Percentiles rank a stretch among this genome's conserved stretches.
phyloP scores from a whole-genome alignment of 2,113 vertebrate species.

The Sciurus niger region DNA sequence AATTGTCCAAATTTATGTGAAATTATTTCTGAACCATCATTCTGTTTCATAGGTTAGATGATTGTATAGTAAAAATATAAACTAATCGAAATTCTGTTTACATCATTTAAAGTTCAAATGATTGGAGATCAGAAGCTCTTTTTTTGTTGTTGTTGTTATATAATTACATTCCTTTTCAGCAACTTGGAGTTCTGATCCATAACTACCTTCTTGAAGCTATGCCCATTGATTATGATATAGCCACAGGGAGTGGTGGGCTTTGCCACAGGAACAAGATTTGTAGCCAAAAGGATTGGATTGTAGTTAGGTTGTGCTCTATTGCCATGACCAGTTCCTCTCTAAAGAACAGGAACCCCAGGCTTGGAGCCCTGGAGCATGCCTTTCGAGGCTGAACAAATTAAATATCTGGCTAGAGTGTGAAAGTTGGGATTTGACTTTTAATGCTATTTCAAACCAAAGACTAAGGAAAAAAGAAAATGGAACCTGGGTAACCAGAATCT shows the following conservation, averaged over 20 bases:
- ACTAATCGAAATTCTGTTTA: not conserved
- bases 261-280: not conserved
- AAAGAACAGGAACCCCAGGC: not conserved
- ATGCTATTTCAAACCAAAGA: conserved; percentile 25
- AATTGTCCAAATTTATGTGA: not conserved
- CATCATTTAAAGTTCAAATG: not conserved
- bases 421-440: not conserved
- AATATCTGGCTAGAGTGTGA: not conserved
- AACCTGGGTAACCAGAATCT: not conserved
- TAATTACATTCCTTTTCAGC: not conserved
- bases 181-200: not conserved
- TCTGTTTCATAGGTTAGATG: not conserved
- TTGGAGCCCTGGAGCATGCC: not conserved
- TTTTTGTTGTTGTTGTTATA: not conserved
- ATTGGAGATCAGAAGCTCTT: not conserved
- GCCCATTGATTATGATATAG: not conserved
- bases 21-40: not conserved
- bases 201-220: not conserved
- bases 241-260: not conserved
- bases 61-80: not conserved
- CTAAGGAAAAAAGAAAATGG: not conserved
- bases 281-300: not conserved
- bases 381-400: not conserved
- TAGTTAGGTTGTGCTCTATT: not conserved
- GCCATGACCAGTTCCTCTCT: not conserved